Evolutionary conservation across 2,113 vertebrate species (phyloP), one percentile per base, ranked within the genome.

Genomic region (Pseudopipra pipra): DNA sequence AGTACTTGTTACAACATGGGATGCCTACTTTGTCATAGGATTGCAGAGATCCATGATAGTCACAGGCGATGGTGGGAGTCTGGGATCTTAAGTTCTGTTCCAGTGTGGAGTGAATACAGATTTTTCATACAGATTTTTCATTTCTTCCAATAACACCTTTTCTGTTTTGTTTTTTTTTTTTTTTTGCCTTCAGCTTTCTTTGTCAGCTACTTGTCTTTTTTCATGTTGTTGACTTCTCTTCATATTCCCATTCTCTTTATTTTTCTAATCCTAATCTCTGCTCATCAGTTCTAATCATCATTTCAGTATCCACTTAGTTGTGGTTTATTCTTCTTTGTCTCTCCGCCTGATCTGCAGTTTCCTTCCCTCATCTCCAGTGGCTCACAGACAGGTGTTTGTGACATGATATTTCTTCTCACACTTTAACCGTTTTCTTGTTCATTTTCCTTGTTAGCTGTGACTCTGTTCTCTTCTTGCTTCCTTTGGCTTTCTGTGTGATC

Each of bases 41-140:
- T 41, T 70, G 43, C 83, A 72, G 21, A 52, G 58, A 16, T 68
- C 27, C 3, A 1, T 23, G 25, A 27, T 56, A 18, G 16, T 68
- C 3, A 6, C 44, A 65, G 30, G 7, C 0, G 1, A 1, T 33
- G 54, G 12, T 44, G 3, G 13, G 27, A 52, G 35, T 30, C 30
- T 51, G 44, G 39, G 30, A 28, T 88, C 55, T 41, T 75, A 27
- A 37, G 14, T 68, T 77, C 39, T 68, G 6, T 65, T 55, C 16
- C 70, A 47, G 12, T 33, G 21, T 68, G 65, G 15, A 52, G 33
- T 46, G 49, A 75, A 28, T 37, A 67, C 13, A 56, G 11, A 0
- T 0, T 74, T 55, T 46, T 79, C 4, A 6, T 72, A 67, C 13
- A 56, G 11, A 0, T 0, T 74, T 55, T 46, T 79, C 4, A 6